phyloP scores from a whole-genome alignment of 2,113 vertebrate genomes.

The Ancistrus triradiatus region DNA sequence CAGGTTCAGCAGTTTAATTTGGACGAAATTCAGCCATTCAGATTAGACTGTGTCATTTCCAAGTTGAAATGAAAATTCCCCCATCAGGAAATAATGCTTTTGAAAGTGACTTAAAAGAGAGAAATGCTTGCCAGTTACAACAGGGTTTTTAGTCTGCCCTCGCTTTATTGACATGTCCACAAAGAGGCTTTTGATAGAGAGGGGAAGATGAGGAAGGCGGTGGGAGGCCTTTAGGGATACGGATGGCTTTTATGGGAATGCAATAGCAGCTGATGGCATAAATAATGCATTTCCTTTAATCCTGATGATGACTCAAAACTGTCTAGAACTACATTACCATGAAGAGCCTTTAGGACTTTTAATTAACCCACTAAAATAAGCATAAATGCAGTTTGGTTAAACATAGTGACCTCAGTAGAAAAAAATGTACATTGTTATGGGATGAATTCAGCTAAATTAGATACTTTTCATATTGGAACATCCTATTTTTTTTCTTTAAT shows the following conservation, averaged over 20 bases:
- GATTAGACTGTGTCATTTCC: conserved; percentile 18
- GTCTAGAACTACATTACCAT: conserved; percentile 63
- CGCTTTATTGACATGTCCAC: conserved; percentile 38
- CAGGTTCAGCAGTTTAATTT: conserved; percentile 23
- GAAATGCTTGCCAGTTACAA: conserved; percentile 20
- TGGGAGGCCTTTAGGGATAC: conserved; percentile 10
- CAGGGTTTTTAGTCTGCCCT: conserved; percentile 19
- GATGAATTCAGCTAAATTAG: neutral
- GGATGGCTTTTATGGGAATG: conserved; percentile 47
- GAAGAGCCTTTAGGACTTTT: conserved; percentile 49
- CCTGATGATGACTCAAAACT: conserved; percentile 63
- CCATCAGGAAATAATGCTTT: conserved; percentile 16
- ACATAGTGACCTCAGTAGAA: conserved; percentile 35
- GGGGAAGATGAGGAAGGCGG: conserved; percentile 30
- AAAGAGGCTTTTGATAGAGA: conserved; percentile 31
- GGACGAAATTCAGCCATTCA: conserved; percentile 11
- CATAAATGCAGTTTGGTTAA: conserved; percentile 46
- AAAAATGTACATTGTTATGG: too few relatives aligned
- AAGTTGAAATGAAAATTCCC: conserved; percentile 20
- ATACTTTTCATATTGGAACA: too few relatives aligned
- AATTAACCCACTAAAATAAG: conserved; percentile 61
- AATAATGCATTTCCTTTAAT: conserved; percentile 71
- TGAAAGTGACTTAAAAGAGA: conserved; percentile 31
- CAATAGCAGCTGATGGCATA: conserved; percentile 61
- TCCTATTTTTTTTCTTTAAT: too few relatives aligned